phyloP scores from a whole-genome alignment of 2,113 vertebrate genomes.

The Cervus canadensis region DNA sequence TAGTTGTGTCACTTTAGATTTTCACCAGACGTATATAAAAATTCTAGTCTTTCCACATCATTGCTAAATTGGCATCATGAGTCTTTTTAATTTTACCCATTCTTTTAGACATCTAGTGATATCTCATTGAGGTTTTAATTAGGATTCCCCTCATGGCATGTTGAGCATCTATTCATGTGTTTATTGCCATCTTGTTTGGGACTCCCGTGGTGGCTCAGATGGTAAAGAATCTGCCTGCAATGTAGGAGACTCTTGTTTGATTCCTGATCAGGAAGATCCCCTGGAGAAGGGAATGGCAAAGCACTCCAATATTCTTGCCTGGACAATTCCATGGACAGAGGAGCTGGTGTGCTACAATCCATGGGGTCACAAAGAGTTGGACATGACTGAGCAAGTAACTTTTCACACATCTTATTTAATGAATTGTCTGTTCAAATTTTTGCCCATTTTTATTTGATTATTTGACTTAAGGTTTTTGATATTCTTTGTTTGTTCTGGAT shows the following conservation, averaged over 20 bases:
- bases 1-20: not conserved
- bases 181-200: not conserved
- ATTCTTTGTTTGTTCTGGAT: not conserved
- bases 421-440: not conserved
- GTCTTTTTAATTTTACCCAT: not conserved
- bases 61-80: not conserved
- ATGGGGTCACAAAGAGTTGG: not conserved
- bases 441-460: not conserved
- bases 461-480: not conserved
- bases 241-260: not conserved
- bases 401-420: not conserved
- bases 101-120: not conserved
- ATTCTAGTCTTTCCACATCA: not conserved
- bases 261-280: not conserved
- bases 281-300: not conserved
- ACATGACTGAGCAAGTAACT: not conserved
- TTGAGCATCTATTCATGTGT: not conserved
- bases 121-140: not conserved
- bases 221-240: not conserved
- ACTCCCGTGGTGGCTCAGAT: not conserved
- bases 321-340: not conserved
- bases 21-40: not conserved
- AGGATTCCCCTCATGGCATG: not conserved
- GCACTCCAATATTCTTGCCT: not conserved
- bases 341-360: not conserved